phyloP scores from a whole-genome alignment of 2,888 invertebrate species.

The Axea sp. region DNA sequence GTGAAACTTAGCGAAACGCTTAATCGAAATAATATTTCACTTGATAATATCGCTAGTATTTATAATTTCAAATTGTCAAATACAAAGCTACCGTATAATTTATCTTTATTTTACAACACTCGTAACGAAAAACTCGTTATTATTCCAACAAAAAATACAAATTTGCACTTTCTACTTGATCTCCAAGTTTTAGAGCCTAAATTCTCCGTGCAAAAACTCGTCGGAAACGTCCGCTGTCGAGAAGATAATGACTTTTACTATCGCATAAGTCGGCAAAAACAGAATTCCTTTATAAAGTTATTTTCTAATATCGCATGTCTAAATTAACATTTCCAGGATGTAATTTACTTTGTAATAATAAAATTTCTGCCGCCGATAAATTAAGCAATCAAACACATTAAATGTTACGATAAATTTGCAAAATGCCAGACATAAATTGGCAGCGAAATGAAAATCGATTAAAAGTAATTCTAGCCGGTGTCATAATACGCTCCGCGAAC shows the following conservation, averaged over 20 bases:
- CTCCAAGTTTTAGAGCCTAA: background rate
- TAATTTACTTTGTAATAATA: slow-evolving; percentile 34
- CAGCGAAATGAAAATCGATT: slow-evolving; percentile 43
- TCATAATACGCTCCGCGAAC: slow-evolving; percentile 35
- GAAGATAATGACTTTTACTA: slow-evolving; percentile 25
- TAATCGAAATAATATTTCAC: no score
- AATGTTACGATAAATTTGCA: slow-evolving; percentile 45
- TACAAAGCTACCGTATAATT: no score
- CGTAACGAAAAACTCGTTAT: no score
- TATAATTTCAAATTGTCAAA: no score
- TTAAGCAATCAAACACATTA: slow-evolving; percentile 31
- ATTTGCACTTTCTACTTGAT: background rate
- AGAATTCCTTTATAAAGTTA: slow-evolving; percentile 27
- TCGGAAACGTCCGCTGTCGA: background rate
- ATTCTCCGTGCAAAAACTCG: background rate
- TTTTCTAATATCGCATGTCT: slow-evolving; percentile 35
- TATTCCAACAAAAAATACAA: no score
- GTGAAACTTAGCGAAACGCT: no score
- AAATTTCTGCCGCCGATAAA: slow-evolving; percentile 23
- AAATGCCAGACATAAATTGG: slow-evolving; percentile 45
- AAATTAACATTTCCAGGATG: slow-evolving; percentile 25
- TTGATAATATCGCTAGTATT: no score
- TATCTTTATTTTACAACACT: no score
- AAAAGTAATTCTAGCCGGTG: slow-evolving; percentile 37
- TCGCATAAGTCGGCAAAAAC: slow-evolving; percentile 6